Evolutionary conservation across 2,113 vertebrate genomes (phyloP).

Genomic region (Conger conger): DNA sequence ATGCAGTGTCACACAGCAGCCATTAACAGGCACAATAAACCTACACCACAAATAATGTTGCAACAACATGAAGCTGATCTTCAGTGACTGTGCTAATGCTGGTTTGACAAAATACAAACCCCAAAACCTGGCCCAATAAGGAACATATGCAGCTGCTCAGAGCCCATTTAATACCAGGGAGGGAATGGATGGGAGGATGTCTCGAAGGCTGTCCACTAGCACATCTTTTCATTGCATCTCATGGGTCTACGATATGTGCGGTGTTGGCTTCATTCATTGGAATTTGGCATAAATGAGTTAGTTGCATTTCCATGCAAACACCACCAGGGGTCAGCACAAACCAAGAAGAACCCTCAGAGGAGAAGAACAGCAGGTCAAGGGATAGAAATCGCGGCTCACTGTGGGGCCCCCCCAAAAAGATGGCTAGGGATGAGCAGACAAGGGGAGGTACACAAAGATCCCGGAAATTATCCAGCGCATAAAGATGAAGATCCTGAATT

Average conservation of each 20-base stretch:
- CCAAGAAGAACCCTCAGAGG: neutral
- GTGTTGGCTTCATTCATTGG: no score
- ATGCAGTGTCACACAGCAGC: neutral
- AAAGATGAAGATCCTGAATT: no score
- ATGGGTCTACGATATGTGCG: no score
- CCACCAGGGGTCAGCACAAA: neutral
- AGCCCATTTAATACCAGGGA: no score
- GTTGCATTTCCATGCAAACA: neutral
- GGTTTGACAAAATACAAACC: neutral
- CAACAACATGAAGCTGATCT: neutral
- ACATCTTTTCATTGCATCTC: neutral
- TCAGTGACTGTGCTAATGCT: neutral
- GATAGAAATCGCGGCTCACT: neutral
- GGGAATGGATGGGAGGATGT: no score
- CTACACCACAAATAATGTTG: neutral
- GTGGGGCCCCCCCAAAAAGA: no score
- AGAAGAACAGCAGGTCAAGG: neutral
- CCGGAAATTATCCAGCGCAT: no score
- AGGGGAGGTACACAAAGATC: no score
- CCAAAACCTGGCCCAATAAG: no score
- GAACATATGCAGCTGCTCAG: no score
- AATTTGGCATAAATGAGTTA: neutral
- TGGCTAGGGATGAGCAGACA: no score
- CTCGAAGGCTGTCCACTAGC: no score
- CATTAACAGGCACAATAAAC: neutral